Percentiles rank a stretch among this genome's conserved stretches.
These are phyloP conservation scores for Electrophaes corylata DNA, from an alignment of 2,888 invertebrate species.

Conservation along the genomic window DNA sequence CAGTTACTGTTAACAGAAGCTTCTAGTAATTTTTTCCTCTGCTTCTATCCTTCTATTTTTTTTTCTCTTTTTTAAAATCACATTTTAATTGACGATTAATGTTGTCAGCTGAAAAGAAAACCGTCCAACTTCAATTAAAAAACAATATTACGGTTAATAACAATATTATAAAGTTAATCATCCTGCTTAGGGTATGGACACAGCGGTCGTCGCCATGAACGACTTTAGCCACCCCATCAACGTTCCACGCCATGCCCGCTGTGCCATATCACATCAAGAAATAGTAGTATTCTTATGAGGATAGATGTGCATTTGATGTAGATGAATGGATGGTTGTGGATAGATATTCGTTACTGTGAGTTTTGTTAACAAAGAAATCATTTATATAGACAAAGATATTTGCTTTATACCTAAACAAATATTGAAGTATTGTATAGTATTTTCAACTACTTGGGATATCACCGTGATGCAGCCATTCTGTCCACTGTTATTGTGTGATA, in stretches of 20 bases:
- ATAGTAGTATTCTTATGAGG: neutral
- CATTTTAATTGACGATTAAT: too few relatives aligned
- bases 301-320: too few relatives aligned
- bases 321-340: too few relatives aligned
- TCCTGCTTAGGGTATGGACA: conserved; percentile 11
- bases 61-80: too few relatives aligned
- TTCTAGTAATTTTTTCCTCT: neutral
- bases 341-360: neutral
- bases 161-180: neutral
- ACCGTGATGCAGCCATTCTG: too few relatives aligned
- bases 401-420: too few relatives aligned
- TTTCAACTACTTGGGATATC: too few relatives aligned
- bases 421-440: too few relatives aligned
- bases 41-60: neutral
- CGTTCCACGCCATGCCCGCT: neutral
- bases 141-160: neutral
- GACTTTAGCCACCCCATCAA: neutral
- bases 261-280: neutral
- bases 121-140: neutral
- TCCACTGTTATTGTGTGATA: too few relatives aligned
- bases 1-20: neutral
- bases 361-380: neutral
- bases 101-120: neutral
- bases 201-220: neutral
- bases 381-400: too few relatives aligned